Percentiles rank a stretch among this genome's conserved stretches.
These are phyloP conservation scores for Hirtodrosophila cameraria DNA, from an alignment of 2,888 invertebrate genomes.

Conservation along the genomic window DNA sequence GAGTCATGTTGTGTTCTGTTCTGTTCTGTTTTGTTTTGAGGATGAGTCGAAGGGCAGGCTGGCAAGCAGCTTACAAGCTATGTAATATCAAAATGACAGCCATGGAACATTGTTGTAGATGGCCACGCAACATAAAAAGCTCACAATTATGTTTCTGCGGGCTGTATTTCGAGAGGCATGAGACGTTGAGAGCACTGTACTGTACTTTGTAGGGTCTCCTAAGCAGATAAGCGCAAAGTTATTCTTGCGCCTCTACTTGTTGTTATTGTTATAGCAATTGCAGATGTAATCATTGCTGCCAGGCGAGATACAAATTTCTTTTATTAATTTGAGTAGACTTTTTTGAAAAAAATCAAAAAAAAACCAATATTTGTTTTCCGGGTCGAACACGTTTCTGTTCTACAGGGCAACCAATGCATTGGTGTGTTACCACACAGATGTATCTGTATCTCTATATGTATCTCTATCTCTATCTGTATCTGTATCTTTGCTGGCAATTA, in stretches of 20 bases:
- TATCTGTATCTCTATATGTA: no score
- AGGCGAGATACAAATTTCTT: conserved; percentile 48
- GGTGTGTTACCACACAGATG: background rate
- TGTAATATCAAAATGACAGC: conserved; percentile 76
- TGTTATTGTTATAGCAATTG: conserved; percentile 31
- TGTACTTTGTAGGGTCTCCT: conserved; percentile 21
- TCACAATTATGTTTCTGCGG: conserved; percentile 61
- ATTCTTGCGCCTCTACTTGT: conserved; percentile 12
- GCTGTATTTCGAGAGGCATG: conserved; percentile 3
- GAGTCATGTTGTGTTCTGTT: background rate
- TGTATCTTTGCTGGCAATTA: conserved; percentile 39
- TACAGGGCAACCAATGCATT: background rate
- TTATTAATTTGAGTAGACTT: conserved; percentile 70
- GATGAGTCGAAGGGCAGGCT: conserved; percentile 11
- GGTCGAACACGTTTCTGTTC: background rate
- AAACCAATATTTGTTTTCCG: conserved; percentile 9
- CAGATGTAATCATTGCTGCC: conserved; percentile 63
- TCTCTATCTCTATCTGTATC: no score
- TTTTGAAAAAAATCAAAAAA: background rate
- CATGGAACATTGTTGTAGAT: conserved; percentile 64
- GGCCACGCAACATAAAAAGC: conserved; percentile 72
- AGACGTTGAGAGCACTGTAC: conserved; percentile 2
- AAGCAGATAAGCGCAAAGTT: conserved; percentile 51
- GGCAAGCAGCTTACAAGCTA: conserved; percentile 65
- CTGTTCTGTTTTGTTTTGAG: no score